These are phyloP conservation scores for Hippocampus abdominalis DNA, from an alignment of 2,113 vertebrate species.

Conservation along the genomic window DNA sequence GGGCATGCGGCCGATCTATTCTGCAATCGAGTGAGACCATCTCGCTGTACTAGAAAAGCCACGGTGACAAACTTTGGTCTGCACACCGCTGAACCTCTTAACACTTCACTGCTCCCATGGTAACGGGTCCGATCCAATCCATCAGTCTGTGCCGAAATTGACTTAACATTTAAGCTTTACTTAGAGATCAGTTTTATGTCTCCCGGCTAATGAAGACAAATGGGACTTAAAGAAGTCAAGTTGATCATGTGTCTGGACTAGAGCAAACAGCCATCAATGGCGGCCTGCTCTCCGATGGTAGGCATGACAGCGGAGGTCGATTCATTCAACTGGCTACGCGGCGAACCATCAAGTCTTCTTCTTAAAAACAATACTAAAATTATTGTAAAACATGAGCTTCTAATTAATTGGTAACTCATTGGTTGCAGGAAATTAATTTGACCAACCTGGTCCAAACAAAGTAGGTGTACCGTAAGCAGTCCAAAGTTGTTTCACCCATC, in stretches of 20 bases:
- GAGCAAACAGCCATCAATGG: slow-evolving; percentile 26
- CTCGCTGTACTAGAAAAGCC: slow-evolving; percentile 23
- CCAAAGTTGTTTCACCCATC: neutral
- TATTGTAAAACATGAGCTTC: slow-evolving; percentile 32
- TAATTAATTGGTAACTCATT: neutral
- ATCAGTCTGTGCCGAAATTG: slow-evolving; percentile 35
- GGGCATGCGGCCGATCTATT: neutral
- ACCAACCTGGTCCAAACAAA: neutral
- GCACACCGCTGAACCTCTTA: slow-evolving; percentile 34
- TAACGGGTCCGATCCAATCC: slow-evolving; percentile 32
- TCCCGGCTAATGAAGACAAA: slow-evolving; percentile 66
- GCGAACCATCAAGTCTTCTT: slow-evolving; percentile 42
- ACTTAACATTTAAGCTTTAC: slow-evolving; percentile 55
- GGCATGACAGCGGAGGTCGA: slow-evolving; percentile 44
- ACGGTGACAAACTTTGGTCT: slow-evolving; percentile 7
- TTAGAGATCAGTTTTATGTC: slow-evolving; percentile 63
- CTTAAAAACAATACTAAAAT: slow-evolving; percentile 32
- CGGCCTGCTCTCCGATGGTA: slow-evolving; percentile 42
- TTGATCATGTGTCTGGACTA: slow-evolving; percentile 31
- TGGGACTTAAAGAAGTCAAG: slow-evolving; percentile 54
- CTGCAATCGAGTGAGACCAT: neutral
- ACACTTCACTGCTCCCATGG: slow-evolving; percentile 42
- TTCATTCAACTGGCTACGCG: slow-evolving; percentile 57
- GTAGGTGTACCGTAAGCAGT: neutral
- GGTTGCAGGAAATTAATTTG: neutral